Percentiles rank a stretch among this genome's conserved stretches.
These are phyloP conservation scores for Pteruthius melanotis DNA, from an alignment of 2,113 vertebrate genomes.

Conservation along the genomic window DNA sequence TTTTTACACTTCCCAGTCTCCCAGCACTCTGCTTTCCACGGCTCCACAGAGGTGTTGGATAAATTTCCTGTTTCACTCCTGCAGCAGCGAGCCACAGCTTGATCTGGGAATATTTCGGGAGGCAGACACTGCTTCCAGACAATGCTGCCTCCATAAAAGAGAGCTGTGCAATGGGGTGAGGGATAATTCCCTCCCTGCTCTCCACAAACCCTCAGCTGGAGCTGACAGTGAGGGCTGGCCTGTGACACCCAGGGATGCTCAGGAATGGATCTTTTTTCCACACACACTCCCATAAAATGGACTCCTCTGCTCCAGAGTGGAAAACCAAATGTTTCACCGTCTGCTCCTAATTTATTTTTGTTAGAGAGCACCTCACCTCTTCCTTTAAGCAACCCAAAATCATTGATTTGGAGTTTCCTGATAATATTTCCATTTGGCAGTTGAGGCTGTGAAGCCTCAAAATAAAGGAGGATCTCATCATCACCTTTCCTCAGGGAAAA, in stretches of 20 bases:
- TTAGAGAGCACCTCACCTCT: background rate
- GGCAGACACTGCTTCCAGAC: background rate
- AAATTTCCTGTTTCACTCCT: background rate
- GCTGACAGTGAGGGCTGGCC: background rate
- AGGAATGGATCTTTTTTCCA: background rate
- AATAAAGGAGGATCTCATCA: background rate
- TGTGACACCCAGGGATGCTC: background rate
- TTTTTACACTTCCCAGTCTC: background rate
- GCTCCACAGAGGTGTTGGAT: background rate
- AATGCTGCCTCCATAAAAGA: background rate
- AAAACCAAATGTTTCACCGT: background rate
- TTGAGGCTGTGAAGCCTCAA: background rate
- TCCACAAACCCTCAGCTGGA: slow-evolving; percentile 15
- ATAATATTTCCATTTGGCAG: background rate
- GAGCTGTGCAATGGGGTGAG: background rate
- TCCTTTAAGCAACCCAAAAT: background rate
- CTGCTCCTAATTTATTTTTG: background rate
- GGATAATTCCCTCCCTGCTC: background rate
- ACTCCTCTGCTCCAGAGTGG: background rate
- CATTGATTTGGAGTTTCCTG: background rate
- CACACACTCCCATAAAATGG: background rate
- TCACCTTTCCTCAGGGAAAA: background rate
- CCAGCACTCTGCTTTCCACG: background rate
- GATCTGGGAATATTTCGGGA: background rate
- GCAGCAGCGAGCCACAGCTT: background rate